These are phyloP conservation scores for Murina feae DNA, from an alignment of 2,113 vertebrate species.

Conservation along the genomic window DNA sequence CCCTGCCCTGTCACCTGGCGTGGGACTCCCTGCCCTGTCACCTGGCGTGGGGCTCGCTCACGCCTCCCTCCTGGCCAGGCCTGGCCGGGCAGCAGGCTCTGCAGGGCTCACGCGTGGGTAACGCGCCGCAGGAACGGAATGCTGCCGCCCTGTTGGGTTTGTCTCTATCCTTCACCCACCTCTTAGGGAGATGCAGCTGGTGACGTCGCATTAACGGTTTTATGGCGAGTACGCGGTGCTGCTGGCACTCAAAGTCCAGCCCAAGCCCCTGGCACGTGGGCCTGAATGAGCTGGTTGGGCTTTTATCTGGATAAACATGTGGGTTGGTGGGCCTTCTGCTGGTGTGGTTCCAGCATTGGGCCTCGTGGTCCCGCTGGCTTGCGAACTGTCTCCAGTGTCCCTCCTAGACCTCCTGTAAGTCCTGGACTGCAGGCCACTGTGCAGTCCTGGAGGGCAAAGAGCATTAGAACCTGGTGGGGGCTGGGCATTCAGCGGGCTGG, in stretches of 20 bases:
- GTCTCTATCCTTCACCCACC: neutral
- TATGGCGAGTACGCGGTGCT: neutral
- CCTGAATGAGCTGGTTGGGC: neutral
- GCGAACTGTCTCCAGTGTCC: neutral
- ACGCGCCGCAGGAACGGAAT: neutral
- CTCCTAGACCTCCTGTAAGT: neutral
- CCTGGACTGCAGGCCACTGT: neutral
- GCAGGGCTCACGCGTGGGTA: neutral
- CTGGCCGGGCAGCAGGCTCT: neutral
- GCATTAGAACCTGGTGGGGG: neutral
- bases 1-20: fast-evolving
- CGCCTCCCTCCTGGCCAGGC: no score
- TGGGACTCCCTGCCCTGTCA: neutral
- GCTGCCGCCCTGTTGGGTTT: neutral
- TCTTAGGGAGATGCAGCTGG: neutral
- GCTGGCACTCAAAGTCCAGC: neutral
- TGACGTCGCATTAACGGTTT: neutral
- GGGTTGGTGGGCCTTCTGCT: neutral
- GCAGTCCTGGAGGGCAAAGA: neutral
- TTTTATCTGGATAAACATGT: neutral
- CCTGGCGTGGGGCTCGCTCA: no score
- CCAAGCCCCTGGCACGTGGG: neutral
- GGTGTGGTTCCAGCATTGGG: neutral
- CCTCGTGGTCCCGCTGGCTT: neutral
- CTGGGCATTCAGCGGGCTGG: neutral